Conservation (phyloP, 1,140 invertebrate species). For the Hydropsyche tenuis region DNA sequence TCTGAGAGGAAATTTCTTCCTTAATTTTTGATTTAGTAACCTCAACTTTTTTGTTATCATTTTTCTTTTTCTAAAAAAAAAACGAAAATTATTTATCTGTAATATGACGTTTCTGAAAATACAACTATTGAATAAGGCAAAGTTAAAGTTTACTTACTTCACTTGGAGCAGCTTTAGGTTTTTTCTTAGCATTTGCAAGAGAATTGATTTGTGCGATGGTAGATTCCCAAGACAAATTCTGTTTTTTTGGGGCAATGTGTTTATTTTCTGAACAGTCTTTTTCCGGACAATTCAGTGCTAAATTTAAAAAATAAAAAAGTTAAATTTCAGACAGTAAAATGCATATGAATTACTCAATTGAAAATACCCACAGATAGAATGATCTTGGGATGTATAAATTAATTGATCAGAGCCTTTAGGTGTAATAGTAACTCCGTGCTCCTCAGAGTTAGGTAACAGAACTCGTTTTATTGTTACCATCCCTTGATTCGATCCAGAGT, state of each 20-base stretch:
- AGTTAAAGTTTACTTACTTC: constrained; percentile 49
- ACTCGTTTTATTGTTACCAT: constrained; percentile 48
- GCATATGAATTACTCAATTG: not conserved
- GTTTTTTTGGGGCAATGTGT: constrained; percentile 52
- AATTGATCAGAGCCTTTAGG: constrained; percentile 41
- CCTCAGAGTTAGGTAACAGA: constrained; percentile 37
- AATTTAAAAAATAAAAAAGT: constrained; percentile 9
- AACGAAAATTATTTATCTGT: constrained; percentile 2
- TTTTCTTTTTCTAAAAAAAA: constrained; percentile 10
- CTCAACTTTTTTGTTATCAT: not conserved
- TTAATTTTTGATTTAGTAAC: constrained; percentile 5
- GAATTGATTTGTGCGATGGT: constrained; percentile 60
- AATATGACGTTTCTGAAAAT: not conserved
- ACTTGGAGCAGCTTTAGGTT: constrained; percentile 47
- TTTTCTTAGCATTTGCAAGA: constrained; percentile 54
- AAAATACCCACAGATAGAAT: constrained; percentile 15
- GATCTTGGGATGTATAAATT: constrained; percentile 30
- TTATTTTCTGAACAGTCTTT: not conserved
- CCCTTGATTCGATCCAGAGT: constrained; percentile 17
- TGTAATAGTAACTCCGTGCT: constrained; percentile 45
- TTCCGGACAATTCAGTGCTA: constrained; percentile 12
- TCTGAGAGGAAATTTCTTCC: not conserved
- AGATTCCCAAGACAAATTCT: constrained; percentile 59
- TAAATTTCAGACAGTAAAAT: not conserved
- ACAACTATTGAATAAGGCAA: constrained; percentile 1